phyloP scores from a whole-genome alignment of 2,888 invertebrate species.

The Spicauda simplicius region DNA sequence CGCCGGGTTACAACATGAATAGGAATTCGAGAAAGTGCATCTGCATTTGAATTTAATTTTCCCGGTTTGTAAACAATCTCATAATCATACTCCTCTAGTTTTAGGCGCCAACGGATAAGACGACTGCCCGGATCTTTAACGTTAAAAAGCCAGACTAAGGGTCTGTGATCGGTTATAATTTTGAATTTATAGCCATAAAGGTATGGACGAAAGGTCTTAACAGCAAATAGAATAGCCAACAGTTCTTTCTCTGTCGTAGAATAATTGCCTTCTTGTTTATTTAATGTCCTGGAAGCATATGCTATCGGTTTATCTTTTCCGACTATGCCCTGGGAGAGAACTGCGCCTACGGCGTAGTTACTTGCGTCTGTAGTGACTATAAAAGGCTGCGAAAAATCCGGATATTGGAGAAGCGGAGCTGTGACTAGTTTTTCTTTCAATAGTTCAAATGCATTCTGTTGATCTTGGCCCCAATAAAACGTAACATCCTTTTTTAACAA shows the following conservation, averaged over 20 bases:
- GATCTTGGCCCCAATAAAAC: too few species aligned
- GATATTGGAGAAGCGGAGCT: too few species aligned
- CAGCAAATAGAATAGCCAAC: constrained; percentile 24
- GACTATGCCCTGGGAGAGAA: too few species aligned
- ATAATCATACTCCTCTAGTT: constrained; percentile 25
- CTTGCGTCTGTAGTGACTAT: too few species aligned
- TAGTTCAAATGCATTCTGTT: too few species aligned
- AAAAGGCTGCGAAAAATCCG: too few species aligned
- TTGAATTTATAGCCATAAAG: constrained; percentile 25
- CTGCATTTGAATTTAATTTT: constrained; percentile 38
- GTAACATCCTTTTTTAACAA: too few species aligned
- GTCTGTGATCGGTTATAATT: constrained; percentile 27
- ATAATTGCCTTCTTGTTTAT: constrained; percentile 14
- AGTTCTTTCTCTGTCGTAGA: constrained; percentile 28
- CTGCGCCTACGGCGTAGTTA: too few species aligned
- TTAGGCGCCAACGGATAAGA: constrained; percentile 9
- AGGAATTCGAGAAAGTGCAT: constrained; percentile 12
- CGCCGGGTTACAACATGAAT: too few species aligned
- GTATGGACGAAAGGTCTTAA: constrained; percentile 27
- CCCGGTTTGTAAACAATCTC: constrained; percentile 38
- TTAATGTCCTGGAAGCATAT: constrained; percentile 16
- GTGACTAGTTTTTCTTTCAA: too few species aligned
- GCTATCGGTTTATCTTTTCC: constrained; percentile 10
- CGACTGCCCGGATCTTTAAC: constrained; percentile 36
- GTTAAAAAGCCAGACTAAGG: constrained; percentile 35